Evolutionary conservation across 2,797 vertebrate genomes (phyloP), one percentile per base, ranked within the genome.

Genomic region (Acipenser ruthenus): DNA sequence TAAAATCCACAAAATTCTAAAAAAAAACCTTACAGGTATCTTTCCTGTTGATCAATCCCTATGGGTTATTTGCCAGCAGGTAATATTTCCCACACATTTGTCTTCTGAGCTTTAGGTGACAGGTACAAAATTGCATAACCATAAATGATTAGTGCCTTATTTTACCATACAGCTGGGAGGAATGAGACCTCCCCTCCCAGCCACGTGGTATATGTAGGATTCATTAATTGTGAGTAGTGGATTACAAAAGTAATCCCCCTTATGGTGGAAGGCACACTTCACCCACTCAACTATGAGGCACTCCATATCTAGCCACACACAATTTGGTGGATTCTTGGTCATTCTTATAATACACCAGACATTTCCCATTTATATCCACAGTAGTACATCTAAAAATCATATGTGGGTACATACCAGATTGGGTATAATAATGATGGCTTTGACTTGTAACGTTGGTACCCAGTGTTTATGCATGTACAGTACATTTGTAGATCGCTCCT

Each of bases 31-130:
- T 18, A 18, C 15, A 18, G 15, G 15, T 18, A 18, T 18, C 15
- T 18, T 18, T 18, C 15, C 15, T 18, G 55, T 10, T 12, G 55
- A 56, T 56, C 11, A 56, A 11, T 56, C 11, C 55, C 55, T 56
- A 7, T 12, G 11, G 55, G 10, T 10, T 56, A 56, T 56, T 56
- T 56, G 55, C 55, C 55, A 56, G 55, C 55, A 12, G 55, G 6
- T 56, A 56, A 11, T n/a, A 12, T 56, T 56, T 56, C 55, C 55
- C 55, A 56, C 55, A 56, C 55, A 56, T 56, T 56, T 56, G 55
- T 56, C 55, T n/a, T 56, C 55, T 12, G 55, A 11, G 6, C 6
- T 56, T 10, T 12, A n/a, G 55, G 55, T 56, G 55, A 56, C 55
- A 56, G 55, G 55, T 56, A n/a, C 3, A n/a, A 56, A 56, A 56